Evolutionary conservation across 2,797 vertebrate species (phyloP).

Genomic region (Gymnoscopelus braueri): DNA sequence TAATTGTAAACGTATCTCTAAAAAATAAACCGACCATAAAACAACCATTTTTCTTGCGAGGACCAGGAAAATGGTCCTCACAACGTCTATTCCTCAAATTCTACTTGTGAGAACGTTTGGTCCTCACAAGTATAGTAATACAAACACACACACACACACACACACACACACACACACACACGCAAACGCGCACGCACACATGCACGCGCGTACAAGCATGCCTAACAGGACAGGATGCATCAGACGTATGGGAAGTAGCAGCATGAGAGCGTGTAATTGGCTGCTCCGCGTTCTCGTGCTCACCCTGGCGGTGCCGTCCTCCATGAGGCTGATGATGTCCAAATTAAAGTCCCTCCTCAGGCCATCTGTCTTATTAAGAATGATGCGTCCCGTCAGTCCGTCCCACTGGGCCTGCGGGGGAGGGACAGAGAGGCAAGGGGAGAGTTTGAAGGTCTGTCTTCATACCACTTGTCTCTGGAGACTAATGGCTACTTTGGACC

Average conservation of each 20-base stretch:
- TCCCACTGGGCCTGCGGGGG: constrained; percentile 90
- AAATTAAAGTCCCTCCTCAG: constrained; percentile 95
- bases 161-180: constrained; percentile 17
- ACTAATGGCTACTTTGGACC: constrained; percentile 9
- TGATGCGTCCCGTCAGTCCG: constrained; percentile 94
- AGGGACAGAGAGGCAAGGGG: constrained; percentile 26
- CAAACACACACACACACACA: not conserved
- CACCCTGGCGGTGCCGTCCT: constrained; percentile 96
- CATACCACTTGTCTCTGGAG: constrained; percentile 14
- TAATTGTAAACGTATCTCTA: too few species aligned
- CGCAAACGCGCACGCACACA: not conserved
- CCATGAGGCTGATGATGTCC: constrained; percentile 98
- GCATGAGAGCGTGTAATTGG: constrained; percentile 57
- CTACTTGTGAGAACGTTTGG: too few species aligned
- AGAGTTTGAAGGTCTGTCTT: constrained; percentile 18
- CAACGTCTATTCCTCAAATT: too few species aligned
- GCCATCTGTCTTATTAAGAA: constrained; percentile 96
- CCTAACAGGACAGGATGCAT: constrained; percentile 44
- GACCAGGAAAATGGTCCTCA: too few species aligned
- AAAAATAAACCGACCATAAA: too few species aligned
- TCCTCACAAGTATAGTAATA: too few species aligned
- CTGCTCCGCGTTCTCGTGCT: constrained; percentile 53
- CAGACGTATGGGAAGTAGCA: constrained; percentile 34
- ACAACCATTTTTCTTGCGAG: too few species aligned
- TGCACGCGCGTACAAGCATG: not conserved